Evolutionary conservation across 2,888 invertebrate genomes (phyloP), one percentile per base, ranked within the genome.

Genomic region (Leptinotarsa tumamoca): DNA sequence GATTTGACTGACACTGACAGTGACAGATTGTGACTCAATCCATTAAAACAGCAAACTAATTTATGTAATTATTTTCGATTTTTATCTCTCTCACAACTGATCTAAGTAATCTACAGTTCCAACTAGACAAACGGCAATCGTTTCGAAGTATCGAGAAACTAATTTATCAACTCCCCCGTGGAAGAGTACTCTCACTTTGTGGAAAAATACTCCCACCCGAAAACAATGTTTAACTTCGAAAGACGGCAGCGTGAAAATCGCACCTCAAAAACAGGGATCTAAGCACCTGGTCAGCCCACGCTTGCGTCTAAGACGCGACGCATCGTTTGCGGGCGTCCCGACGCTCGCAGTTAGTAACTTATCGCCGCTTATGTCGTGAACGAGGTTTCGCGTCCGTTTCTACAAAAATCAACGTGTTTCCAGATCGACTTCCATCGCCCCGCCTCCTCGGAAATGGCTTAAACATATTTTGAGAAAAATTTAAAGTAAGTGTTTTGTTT

Each of bases 241-340:
- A 1, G 33, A 33, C 7, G n/a, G 63, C 63, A 27, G 63, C 63
- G 27, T 33, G 33, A 63, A 43, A 63, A 63, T 63, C 63, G 63
- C 63, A 63, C 63, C 63, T 63, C n/a, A 17, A 43, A 61, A 33
- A 63, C 33, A 33, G 43, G 43, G 63, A 33, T 63, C 63, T 17
- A 14, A 43, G 63, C 63, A 76, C 74, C 76, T 78, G 78, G 75
- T 70, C 68, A 73, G 33, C 77, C 58, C 72, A 78, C 76, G 76
- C 78, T 75, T 78, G 78, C 78, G 78, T 76, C 72, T 68, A 68
- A 63, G 63, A 68, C 63, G 49, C 54, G 74, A 71, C 67, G 67
- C 75, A 63, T 68, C 75, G 75, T 54, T 63, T 56, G 52, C 43
- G 61, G 63, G 67, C 76, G 76, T 73, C 76, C 61, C 68, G 76